Conservation (phyloP, 1,140 invertebrate genomes). For the Drosophila subobscura region DNA sequence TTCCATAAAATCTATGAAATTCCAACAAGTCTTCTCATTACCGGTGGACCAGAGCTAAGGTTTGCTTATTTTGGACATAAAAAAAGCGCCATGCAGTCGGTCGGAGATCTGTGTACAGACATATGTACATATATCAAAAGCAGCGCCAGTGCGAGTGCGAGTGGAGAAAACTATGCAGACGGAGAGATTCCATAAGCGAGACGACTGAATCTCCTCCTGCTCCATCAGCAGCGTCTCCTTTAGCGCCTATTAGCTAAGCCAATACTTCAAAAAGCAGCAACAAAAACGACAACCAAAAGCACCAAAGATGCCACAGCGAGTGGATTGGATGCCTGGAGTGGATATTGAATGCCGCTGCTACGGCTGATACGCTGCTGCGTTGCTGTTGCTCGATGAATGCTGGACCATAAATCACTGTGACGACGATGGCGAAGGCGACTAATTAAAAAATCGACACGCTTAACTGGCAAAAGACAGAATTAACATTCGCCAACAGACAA, state of each 20-base stretch:
- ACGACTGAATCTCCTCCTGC: slow-evolving; percentile 62
- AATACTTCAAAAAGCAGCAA: slow-evolving; percentile 69
- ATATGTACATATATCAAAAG: slow-evolving; percentile 48
- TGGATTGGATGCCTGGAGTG: background rate
- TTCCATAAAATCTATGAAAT: too few relatives aligned
- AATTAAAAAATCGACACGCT: slow-evolving; percentile 82
- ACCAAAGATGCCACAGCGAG: too few relatives aligned
- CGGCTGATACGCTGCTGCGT: background rate
- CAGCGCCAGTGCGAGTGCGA: background rate
- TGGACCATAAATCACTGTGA: slow-evolving; percentile 78
- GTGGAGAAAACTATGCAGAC: slow-evolving; percentile 55
- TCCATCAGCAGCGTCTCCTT: slow-evolving; percentile 19
- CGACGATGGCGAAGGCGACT: slow-evolving; percentile 68
- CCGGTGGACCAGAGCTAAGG: too few relatives aligned
- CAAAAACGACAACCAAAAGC: background rate
- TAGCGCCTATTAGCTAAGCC: slow-evolving; percentile 79
- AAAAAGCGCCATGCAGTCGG: slow-evolving; percentile 13
- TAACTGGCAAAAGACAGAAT: slow-evolving; percentile 80
- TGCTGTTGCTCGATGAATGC: slow-evolving; percentile 3
- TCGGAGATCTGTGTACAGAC: too few relatives aligned
- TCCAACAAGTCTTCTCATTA: too few relatives aligned
- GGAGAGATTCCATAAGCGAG: slow-evolving; percentile 70
- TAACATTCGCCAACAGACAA: slow-evolving; percentile 66
- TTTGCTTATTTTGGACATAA: slow-evolving; percentile 35
- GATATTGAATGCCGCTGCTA: background rate